Base-by-base conservation (phyloP, 2,797 vertebrate species). In the Semaprochilodus insignis region DNA sequence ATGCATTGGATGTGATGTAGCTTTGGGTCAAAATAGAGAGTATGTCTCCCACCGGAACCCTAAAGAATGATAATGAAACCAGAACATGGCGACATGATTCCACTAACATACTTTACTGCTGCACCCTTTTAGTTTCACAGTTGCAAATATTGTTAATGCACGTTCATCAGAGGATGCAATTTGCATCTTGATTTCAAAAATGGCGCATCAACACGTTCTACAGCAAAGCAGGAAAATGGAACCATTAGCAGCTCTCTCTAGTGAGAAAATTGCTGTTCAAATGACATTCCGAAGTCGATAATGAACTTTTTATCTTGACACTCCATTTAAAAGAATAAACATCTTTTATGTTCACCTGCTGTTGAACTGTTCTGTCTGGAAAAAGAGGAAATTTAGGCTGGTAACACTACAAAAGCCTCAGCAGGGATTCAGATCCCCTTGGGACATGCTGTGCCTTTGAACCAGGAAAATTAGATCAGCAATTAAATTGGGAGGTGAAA, bases 381-480 rank as follows among this genome's bases (percentile, higher is more conserved):
- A 48, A 67, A 67, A 48, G 27, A 66, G 1, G n/a, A n/a, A 67
- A 67, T 31, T 66, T 21, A 40, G 65, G 4, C 5, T 23, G 6
- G 3, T 40, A 36, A 36, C 7, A 63, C 25, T 21, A 10, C 40
- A 14, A n/a, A 74, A 57, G 27, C 23, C 25, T 15, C n/a, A 62
- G 60, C 65, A 69, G 23, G 44, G 62, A 65, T n/a, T 5, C 21
- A 71, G 66, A 80, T 51, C 62, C 65, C 75, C 79, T 16, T 14
- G 71, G 67, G 57, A 55, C 54, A 71, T 59, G 7, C 70, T 77
- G 71, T 62, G 76, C 69, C 80, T 88, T 84, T 90, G 86, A 91
- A 89, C 76, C 67, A 78, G 76, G 69, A 90, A 88, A 87, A 88
- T 87, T 70, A 88, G 81, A 90, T 90, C 83, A 86, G 81, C 81